Evolutionary conservation across 2,888 invertebrate genomes (phyloP).

Genomic region (Eristalis pertinax): DNA sequence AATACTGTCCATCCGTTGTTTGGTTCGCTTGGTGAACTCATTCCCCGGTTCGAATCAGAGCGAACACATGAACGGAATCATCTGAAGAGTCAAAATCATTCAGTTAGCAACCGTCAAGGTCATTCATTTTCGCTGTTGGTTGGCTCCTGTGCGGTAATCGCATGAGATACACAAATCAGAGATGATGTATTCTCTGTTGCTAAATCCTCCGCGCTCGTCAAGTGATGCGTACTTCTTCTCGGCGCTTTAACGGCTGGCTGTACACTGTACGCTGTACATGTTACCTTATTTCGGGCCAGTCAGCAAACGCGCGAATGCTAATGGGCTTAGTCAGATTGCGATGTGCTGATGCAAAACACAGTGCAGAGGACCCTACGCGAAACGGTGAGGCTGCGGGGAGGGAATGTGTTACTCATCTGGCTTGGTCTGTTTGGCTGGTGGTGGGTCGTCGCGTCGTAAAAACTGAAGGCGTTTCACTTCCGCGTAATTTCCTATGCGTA

Average conservation of each 20-base stretch:
- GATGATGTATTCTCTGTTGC: constrained; percentile 11
- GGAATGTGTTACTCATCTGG: constrained; percentile 57
- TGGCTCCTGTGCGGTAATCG: constrained; percentile 44
- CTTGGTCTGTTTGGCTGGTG: constrained; percentile 13
- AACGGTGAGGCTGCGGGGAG: not conserved
- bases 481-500: constrained; percentile 71
- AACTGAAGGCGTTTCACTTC: constrained; percentile 66
- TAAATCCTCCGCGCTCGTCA: not conserved
- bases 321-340: not conserved
- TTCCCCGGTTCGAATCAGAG: not conserved
- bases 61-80: constrained; percentile 20
- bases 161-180: constrained; percentile 25
- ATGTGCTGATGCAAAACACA: constrained; percentile 7
- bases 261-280: constrained; percentile 31
- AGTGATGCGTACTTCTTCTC: not conserved
- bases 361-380: constrained; percentile 53
- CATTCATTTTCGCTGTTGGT: constrained; percentile 12
- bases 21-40: constrained; percentile 17
- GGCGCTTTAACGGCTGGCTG: not conserved
- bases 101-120: constrained; percentile 38
- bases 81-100: constrained; percentile 18
- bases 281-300: constrained; percentile 38
- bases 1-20: constrained; percentile 1
- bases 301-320: not conserved
- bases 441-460: constrained; percentile 11